Evolutionary conservation across 2,888 invertebrate species (phyloP).

Genomic region (Actias luna): DNA sequence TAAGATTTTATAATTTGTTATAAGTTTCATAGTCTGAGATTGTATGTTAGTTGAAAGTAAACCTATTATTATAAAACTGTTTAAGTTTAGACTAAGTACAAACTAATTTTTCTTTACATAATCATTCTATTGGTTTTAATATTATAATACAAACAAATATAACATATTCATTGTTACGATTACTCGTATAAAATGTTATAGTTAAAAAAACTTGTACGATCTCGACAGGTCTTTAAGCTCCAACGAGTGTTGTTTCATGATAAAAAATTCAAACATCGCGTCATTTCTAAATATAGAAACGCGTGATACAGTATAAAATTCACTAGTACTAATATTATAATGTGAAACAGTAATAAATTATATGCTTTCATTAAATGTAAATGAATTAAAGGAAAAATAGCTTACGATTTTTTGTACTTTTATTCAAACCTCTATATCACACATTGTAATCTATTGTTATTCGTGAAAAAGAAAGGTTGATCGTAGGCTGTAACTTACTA

Average conservation of each 20-base stretch:
- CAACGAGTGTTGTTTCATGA: slow-evolving; percentile 20
- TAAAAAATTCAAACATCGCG: slow-evolving; percentile 43
- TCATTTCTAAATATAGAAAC: slow-evolving; percentile 53
- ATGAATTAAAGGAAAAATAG: background rate
- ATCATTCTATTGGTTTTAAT: background rate
- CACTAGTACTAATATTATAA: background rate
- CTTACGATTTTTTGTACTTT: background rate
- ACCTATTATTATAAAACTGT: background rate
- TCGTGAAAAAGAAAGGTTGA: no score
- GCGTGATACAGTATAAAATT: slow-evolving; percentile 31
- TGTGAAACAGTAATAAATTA: background rate
- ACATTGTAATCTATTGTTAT: no score
- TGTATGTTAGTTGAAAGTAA: background rate
- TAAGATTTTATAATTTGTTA: no score
- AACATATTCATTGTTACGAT: background rate
- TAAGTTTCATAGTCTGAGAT: no score
- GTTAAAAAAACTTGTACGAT: background rate
- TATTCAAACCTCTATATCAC: background rate
- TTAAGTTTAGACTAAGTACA: background rate
- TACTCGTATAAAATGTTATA: background rate
- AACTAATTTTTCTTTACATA: background rate
- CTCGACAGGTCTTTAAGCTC: slow-evolving; percentile 13
- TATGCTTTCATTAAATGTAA: background rate
- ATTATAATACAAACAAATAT: background rate
- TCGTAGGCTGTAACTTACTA: no score